Evolutionary conservation across 2,888 invertebrate genomes (phyloP), one percentile per base, ranked within the genome.

Genomic region (Iselma pallidipennis): DNA sequence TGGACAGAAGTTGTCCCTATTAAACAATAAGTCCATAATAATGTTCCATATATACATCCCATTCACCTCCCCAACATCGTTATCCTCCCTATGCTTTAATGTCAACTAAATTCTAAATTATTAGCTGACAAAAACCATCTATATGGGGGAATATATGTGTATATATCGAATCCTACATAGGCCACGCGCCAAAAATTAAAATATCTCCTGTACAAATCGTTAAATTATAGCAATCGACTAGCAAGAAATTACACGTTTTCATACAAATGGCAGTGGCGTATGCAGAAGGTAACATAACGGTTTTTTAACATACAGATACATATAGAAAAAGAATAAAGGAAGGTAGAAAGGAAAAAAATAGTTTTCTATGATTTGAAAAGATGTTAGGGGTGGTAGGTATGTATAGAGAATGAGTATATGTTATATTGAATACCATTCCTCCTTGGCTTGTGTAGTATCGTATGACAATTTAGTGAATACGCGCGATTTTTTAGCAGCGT

Each of bases 121-220:
- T 48, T 28, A 53, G 50, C 37, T 57, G 57, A 56, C 56, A 56
- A 56, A 33, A 37, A 16, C 7, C 16, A 9, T 37, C 37, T 2
- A 19, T 21, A 21, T 19, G 45, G 45, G 45, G n/a, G n/a, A n/a
- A n/a, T n/a, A n/a, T n/a, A 21, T 2, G 29, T 29, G 3, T n/a
- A 12, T 12, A 29, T 4, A 12, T 37, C 37, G 9, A 16, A 37
- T 45, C 65, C 64, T 63, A 49, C 26, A 48, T 4, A 33, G 55
- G 77, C 71, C 80, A 80, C 80, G 79, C 78, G 80, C 71, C 78
- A 73, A 74, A 77, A 80, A 79, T 80, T 80, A 78, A 79, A 79
- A 78, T 78, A 78, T 78, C 79, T 75, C 71, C 68, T 65, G 69
- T 71, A 72, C 73, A 73, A 77, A 80, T 79, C 78, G 70, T 67